Percentiles rank a stretch among this genome's conserved stretches.
These are phyloP conservation scores for Leucophenga montana DNA, from an alignment of 2,888 invertebrate species.

Conservation along the genomic window DNA sequence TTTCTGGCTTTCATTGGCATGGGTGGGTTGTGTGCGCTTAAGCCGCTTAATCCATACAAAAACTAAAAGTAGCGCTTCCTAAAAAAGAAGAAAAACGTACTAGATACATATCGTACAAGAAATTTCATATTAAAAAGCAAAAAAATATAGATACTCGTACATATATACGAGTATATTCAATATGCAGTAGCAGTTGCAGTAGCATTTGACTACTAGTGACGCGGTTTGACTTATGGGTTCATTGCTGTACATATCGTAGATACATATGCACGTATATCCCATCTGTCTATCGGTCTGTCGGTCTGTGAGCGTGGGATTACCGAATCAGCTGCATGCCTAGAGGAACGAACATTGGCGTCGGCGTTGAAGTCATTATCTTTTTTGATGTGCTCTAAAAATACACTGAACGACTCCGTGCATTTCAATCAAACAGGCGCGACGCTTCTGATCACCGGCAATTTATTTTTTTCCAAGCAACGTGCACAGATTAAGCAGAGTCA, in stretches of 20 bases:
- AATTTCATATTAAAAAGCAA: constrained; percentile 13
- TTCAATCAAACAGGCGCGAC: too few species aligned
- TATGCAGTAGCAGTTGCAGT: constrained; percentile 36
- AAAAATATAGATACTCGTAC: constrained; percentile 28
- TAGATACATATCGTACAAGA: not conserved
- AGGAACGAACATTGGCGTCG: too few species aligned
- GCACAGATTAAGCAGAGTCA: too few species aligned
- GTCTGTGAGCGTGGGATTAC: constrained; percentile 45
- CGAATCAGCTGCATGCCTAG: too few species aligned
- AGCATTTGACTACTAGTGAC: constrained; percentile 4
- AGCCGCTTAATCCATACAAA: constrained; percentile 29
- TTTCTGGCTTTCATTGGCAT: not conserved
- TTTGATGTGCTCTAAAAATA: too few species aligned
- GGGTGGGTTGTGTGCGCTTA: constrained; percentile 11
- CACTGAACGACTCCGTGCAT: too few species aligned
- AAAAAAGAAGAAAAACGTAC: not conserved
- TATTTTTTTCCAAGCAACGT: too few species aligned
- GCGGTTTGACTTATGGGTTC: constrained; percentile 71
- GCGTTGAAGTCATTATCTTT: too few species aligned
- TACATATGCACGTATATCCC: constrained; percentile 57
- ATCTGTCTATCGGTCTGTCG: constrained; percentile 39
- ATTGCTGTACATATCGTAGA: constrained; percentile 51
- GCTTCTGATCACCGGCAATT: too few species aligned
- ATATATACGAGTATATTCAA: constrained; percentile 39
- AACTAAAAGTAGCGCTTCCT: constrained; percentile 26